These are phyloP conservation scores for Lutraria rhynchaena DNA, from an alignment of 1,140 invertebrate genomes.

Conservation along the genomic window DNA sequence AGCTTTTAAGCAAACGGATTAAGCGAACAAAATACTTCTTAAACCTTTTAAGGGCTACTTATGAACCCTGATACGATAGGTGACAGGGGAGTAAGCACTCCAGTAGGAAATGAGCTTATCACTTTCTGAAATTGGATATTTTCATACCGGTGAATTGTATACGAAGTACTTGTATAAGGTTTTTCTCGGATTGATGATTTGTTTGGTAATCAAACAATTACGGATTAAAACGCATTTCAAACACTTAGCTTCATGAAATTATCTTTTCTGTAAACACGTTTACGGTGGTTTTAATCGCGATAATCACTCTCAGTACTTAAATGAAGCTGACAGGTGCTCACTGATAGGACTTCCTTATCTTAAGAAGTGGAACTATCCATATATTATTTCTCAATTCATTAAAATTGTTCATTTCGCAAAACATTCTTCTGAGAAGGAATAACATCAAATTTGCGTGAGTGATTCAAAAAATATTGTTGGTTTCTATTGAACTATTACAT, in stretches of 20 bases:
- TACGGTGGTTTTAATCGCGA: slow-evolving; percentile 25
- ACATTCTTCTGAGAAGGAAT: no score
- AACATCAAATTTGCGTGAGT: no score
- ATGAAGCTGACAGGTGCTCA: slow-evolving; percentile 31
- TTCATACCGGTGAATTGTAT: slow-evolving; percentile 16
- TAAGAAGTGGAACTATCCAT: no score
- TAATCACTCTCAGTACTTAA: slow-evolving; percentile 46
- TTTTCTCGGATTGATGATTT: slow-evolving; percentile 38
- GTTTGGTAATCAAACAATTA: slow-evolving; percentile 60
- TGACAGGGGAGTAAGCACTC: slow-evolving; percentile 37
- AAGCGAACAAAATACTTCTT: slow-evolving; percentile 46
- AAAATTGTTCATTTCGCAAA: no score
- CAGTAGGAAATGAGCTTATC: slow-evolving; percentile 1
- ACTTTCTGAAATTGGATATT: slow-evolving; percentile 19
- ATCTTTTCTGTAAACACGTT: slow-evolving; percentile 48
- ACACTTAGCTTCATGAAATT: slow-evolving; percentile 41
- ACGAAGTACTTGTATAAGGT: slow-evolving; percentile 15
- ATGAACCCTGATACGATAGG: slow-evolving; percentile 29
- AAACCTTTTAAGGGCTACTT: slow-evolving; percentile 54
- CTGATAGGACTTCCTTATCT: no score
- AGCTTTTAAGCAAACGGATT: slow-evolving; percentile 48
- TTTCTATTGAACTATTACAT: no score
- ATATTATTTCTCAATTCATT: no score
- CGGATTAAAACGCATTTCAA: slow-evolving; percentile 55
- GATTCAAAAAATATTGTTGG: no score